phyloP scores from a whole-genome alignment of 2,113 vertebrate genomes.

The Zosterops pallidus region DNA sequence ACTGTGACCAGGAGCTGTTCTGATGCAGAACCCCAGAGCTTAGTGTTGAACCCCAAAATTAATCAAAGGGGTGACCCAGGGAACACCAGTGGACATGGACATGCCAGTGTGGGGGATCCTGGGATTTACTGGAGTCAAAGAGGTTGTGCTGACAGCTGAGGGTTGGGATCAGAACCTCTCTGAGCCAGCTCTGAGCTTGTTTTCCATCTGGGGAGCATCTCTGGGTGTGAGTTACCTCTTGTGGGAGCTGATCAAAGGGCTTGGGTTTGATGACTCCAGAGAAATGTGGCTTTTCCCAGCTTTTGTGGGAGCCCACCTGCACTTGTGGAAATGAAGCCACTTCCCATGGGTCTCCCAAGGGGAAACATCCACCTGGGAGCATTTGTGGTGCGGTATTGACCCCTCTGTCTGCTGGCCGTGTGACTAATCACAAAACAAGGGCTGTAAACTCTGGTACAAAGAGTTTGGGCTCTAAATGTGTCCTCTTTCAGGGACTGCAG shows the following conservation, averaged over 20 bases:
- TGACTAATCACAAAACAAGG: neutral
- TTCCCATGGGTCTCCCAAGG: neutral
- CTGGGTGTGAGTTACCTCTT: neutral
- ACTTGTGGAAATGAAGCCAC: neutral
- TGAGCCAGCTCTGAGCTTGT: accelerated
- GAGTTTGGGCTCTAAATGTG: accelerated
- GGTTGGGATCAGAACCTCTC: neutral
- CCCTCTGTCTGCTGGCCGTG: accelerated
- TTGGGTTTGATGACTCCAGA: neutral
- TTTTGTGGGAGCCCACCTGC: neutral
- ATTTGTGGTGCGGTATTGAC: neutral
- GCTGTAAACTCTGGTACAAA: neutral
- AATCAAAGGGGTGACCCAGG: neutral
- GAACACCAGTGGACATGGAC: accelerated
- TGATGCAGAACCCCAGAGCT: neutral
- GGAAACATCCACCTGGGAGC: neutral
- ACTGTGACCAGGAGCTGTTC: accelerated
- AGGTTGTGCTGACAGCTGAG: neutral
- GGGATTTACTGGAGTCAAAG: neutral
- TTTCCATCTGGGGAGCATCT: neutral
- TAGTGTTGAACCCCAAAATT: neutral
- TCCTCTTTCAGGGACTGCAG: accelerated
- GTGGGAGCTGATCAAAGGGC: neutral
- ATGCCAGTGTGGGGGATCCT: neutral
- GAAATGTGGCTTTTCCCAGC: neutral